Conservation (phyloP, 2,113 vertebrate genomes). For the Rhabdornis inornatus region DNA sequence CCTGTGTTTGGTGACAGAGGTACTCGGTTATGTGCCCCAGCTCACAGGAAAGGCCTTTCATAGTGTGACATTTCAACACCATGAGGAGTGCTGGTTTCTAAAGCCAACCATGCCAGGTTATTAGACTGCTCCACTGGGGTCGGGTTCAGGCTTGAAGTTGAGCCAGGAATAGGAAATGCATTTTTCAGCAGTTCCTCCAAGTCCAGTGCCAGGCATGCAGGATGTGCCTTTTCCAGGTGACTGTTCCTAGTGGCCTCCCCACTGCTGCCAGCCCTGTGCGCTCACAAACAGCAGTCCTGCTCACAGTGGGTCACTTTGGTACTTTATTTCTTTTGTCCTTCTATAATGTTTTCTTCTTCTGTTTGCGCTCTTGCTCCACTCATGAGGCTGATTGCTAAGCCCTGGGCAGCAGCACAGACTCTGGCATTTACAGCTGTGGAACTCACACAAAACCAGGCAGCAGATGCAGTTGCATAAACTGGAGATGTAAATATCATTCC, state of each 20-base stretch:
- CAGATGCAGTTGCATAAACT: background rate
- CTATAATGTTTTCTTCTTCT: background rate
- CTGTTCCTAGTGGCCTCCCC: background rate
- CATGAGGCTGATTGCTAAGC: background rate
- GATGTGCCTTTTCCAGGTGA: background rate
- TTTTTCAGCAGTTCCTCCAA: background rate
- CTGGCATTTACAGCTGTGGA: background rate
- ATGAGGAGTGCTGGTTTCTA: background rate
- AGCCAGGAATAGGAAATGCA: accelerated
- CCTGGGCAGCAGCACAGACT: background rate
- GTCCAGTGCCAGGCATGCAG: background rate
- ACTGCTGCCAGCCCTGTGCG: background rate
- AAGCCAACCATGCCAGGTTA: accelerated
- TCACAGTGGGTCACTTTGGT: background rate
- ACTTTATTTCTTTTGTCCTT: background rate
- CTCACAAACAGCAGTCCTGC: background rate
- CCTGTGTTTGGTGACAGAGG: accelerated
- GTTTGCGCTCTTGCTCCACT: background rate
- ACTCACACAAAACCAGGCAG: background rate
- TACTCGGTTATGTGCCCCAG: accelerated
- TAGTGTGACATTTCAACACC: background rate
- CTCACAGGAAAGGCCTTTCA: background rate
- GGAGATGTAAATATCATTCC: background rate
- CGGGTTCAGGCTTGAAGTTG: background rate
- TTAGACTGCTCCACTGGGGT: background rate